A percentile compares a stretch with the other conserved stretches of the same genome.
Evolutionary conservation across 1,140 invertebrate species (phyloP).

Genomic region (Batillaria attramentaria): DNA sequence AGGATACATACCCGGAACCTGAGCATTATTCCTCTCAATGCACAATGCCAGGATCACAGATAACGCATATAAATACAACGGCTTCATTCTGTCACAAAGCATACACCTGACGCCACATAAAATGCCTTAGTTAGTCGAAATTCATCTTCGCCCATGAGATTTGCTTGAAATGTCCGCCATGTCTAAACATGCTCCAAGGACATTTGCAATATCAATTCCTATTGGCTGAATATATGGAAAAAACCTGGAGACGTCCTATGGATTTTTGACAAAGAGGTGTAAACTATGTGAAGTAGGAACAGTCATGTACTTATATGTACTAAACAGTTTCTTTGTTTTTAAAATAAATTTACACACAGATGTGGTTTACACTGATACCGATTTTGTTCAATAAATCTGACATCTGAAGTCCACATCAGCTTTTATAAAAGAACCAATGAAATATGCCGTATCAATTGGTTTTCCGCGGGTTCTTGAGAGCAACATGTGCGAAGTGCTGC

Average conservation of each 20-base stretch:
- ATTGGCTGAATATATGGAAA: no score
- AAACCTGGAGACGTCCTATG: no score
- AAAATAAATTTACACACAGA: no score
- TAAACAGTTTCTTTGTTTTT: no score
- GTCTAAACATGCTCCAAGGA: conserved; percentile 26
- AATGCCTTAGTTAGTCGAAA: no score
- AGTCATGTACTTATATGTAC: no score
- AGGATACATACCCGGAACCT: conserved; percentile 13
- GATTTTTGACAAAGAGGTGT: neutral
- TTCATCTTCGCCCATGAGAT: no score
- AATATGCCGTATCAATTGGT: neutral
- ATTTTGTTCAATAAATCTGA: no score
- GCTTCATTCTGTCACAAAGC: neutral
- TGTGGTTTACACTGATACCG: no score
- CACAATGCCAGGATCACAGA: neutral
- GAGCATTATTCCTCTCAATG: no score
- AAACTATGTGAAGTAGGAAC: neutral
- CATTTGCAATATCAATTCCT: no score
- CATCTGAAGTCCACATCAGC: neutral
- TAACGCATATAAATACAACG: neutral
- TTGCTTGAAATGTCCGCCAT: conserved; percentile 25
- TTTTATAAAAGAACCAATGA: neutral
- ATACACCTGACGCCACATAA: no score
- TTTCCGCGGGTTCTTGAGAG: neutral
- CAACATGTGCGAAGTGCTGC: conserved; percentile 53